Conservation (phyloP, 1,140 invertebrate genomes). For the Heliconius congener region DNA sequence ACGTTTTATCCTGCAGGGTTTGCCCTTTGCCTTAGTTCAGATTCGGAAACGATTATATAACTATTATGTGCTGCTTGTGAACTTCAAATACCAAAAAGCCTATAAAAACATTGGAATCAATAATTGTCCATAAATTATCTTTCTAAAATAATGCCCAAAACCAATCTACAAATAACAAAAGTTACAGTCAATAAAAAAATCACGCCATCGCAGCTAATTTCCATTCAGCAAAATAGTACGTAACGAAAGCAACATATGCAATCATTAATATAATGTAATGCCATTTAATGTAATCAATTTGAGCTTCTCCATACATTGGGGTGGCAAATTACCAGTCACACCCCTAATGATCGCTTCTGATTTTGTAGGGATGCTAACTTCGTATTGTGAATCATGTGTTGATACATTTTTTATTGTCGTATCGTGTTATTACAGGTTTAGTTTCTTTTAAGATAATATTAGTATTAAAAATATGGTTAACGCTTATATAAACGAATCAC, state of each 20-base stretch:
- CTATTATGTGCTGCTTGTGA: neutral
- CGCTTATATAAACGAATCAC: too few species aligned
- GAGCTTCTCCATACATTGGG: slow-evolving; percentile 49
- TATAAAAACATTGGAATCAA: neutral
- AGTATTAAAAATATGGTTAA: too few species aligned
- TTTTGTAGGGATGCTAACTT: slow-evolving; percentile 19
- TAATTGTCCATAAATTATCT: neutral
- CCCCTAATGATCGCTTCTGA: slow-evolving; percentile 43
- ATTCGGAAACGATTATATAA: too few species aligned
- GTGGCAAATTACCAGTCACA: slow-evolving; percentile 71
- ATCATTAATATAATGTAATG: slow-evolving; percentile 73
- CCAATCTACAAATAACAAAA: slow-evolving; percentile 9
- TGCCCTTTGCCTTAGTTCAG: too few species aligned
- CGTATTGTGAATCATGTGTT: neutral
- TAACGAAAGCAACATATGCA: slow-evolving; percentile 71
- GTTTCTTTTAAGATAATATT: too few species aligned
- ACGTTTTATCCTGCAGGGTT: too few species aligned
- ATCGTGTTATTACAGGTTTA: neutral
- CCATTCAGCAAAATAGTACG: slow-evolving; percentile 44
- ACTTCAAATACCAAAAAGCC: neutral
- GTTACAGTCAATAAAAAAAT: slow-evolving; percentile 18
- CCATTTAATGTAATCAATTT: slow-evolving; percentile 78
- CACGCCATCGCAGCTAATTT: slow-evolving; percentile 36
- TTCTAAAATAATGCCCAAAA: neutral
- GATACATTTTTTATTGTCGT: neutral